Percentiles rank a stretch among this genome's conserved stretches.
Evolutionary conservation across 2,888 invertebrate genomes (phyloP).

Genomic region (Tortrix viridana): DNA sequence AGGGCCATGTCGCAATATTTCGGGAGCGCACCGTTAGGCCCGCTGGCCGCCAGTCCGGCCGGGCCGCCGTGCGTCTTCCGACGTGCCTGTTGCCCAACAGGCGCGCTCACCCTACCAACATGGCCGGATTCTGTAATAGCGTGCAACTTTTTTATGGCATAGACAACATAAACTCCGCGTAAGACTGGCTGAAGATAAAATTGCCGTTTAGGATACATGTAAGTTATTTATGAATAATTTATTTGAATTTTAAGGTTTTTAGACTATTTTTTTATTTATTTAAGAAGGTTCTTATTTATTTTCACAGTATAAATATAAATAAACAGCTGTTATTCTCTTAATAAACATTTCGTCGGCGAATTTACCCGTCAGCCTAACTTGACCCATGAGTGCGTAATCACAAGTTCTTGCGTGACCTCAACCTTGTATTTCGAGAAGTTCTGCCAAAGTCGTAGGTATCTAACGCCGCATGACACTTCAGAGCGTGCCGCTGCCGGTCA

Average conservation of each 20-base stretch:
- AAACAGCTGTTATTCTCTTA: too few species aligned
- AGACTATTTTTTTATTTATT: too few species aligned
- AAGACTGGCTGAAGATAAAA: not conserved
- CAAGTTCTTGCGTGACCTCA: too few species aligned
- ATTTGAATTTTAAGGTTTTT: too few species aligned
- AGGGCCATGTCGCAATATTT: conserved; percentile 75
- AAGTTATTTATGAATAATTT: too few species aligned
- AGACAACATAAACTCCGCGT: conserved; percentile 19
- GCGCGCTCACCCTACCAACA: conserved; percentile 44
- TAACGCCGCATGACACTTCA: not conserved
- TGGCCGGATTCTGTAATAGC: conserved; percentile 29
- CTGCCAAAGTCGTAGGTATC: not conserved
- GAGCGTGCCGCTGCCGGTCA: too few species aligned
- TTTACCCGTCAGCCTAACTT: too few species aligned
- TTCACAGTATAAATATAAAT: too few species aligned
- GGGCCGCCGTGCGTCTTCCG: conserved; percentile 58
- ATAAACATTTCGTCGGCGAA: too few species aligned
- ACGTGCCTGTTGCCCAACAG: conserved; percentile 53
- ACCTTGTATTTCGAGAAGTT: too few species aligned
- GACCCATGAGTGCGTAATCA: too few species aligned
- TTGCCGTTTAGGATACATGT: not conserved
- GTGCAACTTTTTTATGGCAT: conserved; percentile 26
- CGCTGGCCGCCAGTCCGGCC: conserved; percentile 69
- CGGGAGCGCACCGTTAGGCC: conserved; percentile 75
- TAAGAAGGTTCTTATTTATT: too few species aligned